Conservation (phyloP, 2,888 invertebrate species). For the Epinotia bilunana region DNA sequence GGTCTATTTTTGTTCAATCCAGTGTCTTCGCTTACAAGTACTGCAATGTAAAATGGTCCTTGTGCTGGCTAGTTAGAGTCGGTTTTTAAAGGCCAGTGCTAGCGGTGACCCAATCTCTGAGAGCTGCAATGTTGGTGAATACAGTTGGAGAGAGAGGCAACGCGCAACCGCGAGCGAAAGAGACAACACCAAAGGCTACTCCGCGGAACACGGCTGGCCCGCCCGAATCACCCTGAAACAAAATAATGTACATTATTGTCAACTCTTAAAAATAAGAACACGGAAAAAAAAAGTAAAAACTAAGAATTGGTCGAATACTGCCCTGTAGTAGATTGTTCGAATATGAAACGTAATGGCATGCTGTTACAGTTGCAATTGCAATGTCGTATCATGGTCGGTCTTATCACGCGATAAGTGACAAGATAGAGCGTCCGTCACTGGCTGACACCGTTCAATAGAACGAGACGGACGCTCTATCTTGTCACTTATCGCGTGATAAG, state of each 20-base stretch:
- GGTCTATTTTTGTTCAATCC: neutral
- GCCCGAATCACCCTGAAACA: constrained; percentile 78
- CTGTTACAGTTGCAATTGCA: too few relatives aligned
- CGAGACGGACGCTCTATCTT: too few relatives aligned
- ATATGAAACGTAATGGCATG: too few relatives aligned
- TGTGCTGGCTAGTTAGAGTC: constrained; percentile 40
- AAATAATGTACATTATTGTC: neutral
- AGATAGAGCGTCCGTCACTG: too few relatives aligned
- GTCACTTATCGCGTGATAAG: too few relatives aligned
- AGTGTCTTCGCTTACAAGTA: neutral
- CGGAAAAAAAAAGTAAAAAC: neutral
- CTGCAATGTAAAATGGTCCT: constrained; percentile 3
- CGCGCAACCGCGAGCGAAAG: constrained; percentile 80
- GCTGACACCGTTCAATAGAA: too few relatives aligned
- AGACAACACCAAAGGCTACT: constrained; percentile 77
- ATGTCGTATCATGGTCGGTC: too few relatives aligned
- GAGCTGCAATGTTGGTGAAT: constrained; percentile 75
- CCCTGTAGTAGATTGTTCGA: too few relatives aligned
- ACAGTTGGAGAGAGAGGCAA: constrained; percentile 79
- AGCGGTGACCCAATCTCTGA: constrained; percentile 74
- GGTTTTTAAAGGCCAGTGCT: constrained; percentile 71
- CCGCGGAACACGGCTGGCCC: constrained; percentile 80
- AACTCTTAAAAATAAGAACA: neutral
- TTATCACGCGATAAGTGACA: too few relatives aligned
- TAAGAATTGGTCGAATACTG: too few relatives aligned